Evolutionary conservation across 2,113 vertebrate species (phyloP).

Genomic region (Micromys minutus): DNA sequence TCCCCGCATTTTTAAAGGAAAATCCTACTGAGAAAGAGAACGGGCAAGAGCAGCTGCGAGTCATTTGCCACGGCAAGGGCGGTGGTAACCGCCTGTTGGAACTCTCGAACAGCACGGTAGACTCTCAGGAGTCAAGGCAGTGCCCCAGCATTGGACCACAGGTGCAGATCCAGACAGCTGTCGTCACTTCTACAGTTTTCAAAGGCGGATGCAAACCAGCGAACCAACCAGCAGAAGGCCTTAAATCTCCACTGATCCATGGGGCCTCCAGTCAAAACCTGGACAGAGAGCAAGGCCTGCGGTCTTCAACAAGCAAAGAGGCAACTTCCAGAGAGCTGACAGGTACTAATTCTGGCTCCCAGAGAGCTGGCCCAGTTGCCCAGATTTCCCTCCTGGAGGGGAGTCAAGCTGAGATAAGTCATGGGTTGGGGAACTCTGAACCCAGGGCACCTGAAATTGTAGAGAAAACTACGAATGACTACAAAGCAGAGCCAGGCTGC

Average conservation of each 20-base stretch:
- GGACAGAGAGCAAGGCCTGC: background rate
- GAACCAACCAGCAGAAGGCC: conserved; percentile 69
- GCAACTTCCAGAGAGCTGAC: background rate
- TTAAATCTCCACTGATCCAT: conserved; percentile 23
- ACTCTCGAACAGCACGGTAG: conserved; percentile 26
- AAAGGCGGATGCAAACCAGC: background rate
- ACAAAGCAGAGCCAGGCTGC: background rate
- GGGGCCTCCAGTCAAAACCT: conserved; percentile 19
- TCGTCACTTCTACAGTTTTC: conserved; percentile 70
- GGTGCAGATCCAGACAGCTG: conserved; percentile 71
- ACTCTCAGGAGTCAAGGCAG: background rate
- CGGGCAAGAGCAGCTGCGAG: conserved; percentile 85
- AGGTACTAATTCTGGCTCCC: background rate
- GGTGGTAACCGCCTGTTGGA: conserved; percentile 60
- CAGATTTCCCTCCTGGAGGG: conserved; percentile 83
- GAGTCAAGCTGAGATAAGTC: conserved; percentile 68
- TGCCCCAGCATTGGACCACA: conserved; percentile 39
- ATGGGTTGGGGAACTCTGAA: background rate
- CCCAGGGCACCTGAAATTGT: conserved; percentile 35
- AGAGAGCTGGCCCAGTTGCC: conserved; percentile 81
- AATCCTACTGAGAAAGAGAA: conserved; percentile 78
- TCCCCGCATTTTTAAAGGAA: conserved; percentile 82
- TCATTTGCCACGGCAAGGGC: conserved; percentile 81
- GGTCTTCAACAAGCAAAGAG: background rate
- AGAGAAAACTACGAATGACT: conserved; percentile 34